Evolutionary conservation across 2,888 invertebrate genomes (phyloP).

Genomic region (Phaonia tiefii): DNA sequence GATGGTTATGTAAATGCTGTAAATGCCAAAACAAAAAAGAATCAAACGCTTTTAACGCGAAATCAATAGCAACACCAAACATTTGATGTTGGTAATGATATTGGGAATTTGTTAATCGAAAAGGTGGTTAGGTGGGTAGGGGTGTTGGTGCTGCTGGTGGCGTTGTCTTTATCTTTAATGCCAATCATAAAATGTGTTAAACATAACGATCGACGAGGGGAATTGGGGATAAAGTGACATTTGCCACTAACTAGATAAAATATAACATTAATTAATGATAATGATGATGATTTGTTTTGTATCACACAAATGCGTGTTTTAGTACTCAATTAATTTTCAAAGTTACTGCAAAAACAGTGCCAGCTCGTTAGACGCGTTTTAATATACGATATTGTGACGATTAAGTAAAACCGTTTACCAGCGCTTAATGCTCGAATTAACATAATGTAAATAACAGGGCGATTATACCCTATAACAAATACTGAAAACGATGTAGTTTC

Average conservation of each 20-base stretch:
- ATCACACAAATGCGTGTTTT: slow-evolving; percentile 54
- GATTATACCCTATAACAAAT: no score
- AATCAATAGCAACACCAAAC: slow-evolving; percentile 59
- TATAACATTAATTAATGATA: slow-evolving; percentile 61
- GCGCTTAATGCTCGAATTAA: no score
- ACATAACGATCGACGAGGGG: slow-evolving; percentile 27
- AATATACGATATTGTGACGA: no score
- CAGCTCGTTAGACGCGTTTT: no score
- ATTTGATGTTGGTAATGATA: background rate
- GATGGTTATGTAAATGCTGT: slow-evolving; percentile 75
- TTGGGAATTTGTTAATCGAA: background rate
- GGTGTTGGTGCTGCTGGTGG: background rate
- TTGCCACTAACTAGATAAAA: slow-evolving; percentile 26
- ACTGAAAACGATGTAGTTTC: no score
- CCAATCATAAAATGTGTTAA: slow-evolving; percentile 50
- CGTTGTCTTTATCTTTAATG: slow-evolving; percentile 18
- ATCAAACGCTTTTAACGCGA: slow-evolving; percentile 52
- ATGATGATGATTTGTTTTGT: slow-evolving; percentile 58
- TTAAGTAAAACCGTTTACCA: no score
- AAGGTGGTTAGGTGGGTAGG: background rate
- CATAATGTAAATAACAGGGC: no score
- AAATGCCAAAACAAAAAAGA: slow-evolving; percentile 67
- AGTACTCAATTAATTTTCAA: slow-evolving; percentile 51
- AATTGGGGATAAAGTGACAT: background rate
- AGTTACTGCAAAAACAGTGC: no score